phyloP scores from a whole-genome alignment of 2,888 invertebrate genomes.

The Erpobdella octoculata region DNA sequence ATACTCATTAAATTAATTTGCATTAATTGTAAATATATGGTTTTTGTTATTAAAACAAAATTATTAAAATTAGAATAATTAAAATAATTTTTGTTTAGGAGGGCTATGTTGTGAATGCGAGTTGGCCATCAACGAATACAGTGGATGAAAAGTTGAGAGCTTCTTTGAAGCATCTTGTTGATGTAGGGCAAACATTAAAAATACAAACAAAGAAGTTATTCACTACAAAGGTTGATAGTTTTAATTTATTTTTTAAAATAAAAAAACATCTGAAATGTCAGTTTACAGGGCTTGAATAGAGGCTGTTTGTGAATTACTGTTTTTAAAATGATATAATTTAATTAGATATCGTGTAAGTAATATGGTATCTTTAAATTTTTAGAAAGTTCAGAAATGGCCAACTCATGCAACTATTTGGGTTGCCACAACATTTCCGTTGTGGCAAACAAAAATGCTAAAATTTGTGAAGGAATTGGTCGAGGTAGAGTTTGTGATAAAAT shows the following conservation, averaged over 20 bases:
- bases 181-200: conserved; percentile 82
- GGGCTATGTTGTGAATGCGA: conserved; percentile 69
- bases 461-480: conserved; percentile 63
- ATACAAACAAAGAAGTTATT: conserved; percentile 71
- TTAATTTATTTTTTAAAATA: not conserved
- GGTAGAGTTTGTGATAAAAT: conserved; percentile 37
- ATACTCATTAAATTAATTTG: too few species aligned
- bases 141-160: conserved; percentile 74
- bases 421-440: conserved; percentile 85
- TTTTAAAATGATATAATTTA: too few species aligned
- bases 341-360: too few species aligned
- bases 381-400: too few species aligned
- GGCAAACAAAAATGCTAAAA: conserved; percentile 85
- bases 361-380: too few species aligned
- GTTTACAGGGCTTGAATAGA: not conserved
- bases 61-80: too few species aligned
- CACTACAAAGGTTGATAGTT: conserved; percentile 13
- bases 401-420: conserved; percentile 79
- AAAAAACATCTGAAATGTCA: not conserved
- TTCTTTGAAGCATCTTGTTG: conserved; percentile 78
- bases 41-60: too few species aligned
- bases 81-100: too few species aligned
- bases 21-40: too few species aligned
- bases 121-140: conserved; percentile 70
- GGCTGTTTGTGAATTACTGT: too few species aligned